Percentiles rank a stretch among this genome's conserved stretches.
phyloP scores from a whole-genome alignment of 1,140 invertebrate genomes.

The Drosophila miranda region DNA sequence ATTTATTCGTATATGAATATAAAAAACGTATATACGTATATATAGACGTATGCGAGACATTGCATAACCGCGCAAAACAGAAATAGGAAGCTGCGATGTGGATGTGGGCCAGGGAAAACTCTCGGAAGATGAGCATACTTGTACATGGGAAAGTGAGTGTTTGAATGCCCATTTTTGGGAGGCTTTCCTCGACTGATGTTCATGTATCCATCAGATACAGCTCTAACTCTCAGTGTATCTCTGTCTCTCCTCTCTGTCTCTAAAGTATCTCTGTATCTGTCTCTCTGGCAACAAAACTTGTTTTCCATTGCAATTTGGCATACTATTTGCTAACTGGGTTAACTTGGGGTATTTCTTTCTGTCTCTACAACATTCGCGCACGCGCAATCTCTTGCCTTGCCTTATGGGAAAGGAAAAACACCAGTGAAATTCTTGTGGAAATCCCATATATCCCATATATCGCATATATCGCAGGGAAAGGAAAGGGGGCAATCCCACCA shows the following conservation, averaged over 20 bases:
- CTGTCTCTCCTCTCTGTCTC: not conserved
- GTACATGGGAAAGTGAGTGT: slow-evolving; percentile 1
- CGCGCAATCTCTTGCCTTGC: slow-evolving; percentile 37
- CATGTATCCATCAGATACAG: slow-evolving; percentile 58
- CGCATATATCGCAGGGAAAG: too few species aligned
- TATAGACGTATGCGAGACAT: slow-evolving; percentile 32
- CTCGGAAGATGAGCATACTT: not conserved
- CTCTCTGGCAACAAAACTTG: slow-evolving; percentile 55
- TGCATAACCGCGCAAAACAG: slow-evolving; percentile 54
- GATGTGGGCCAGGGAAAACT: slow-evolving; percentile 19
- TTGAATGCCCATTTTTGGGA: slow-evolving; percentile 27
- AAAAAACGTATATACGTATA: slow-evolving; percentile 26
- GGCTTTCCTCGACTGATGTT: slow-evolving; percentile 55
- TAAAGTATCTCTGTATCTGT: slow-evolving; percentile 6
- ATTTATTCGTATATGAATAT: slow-evolving; percentile 26
- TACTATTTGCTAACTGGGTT: slow-evolving; percentile 68
- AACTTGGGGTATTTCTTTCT: slow-evolving; percentile 52
- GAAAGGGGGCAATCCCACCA: too few species aligned
- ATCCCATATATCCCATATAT: not conserved
- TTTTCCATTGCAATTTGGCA: slow-evolving; percentile 66
- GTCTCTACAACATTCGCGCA: slow-evolving; percentile 15
- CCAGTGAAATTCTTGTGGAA: slow-evolving; percentile 28
- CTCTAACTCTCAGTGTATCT: not conserved
- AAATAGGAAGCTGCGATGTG: slow-evolving; percentile 46
- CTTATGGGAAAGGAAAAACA: slow-evolving; percentile 38